Percentiles rank a stretch among this genome's conserved stretches.
phyloP scores from a whole-genome alignment of 64 coral and sea anemone genomes.

The Pachyseris speciosa region DNA sequence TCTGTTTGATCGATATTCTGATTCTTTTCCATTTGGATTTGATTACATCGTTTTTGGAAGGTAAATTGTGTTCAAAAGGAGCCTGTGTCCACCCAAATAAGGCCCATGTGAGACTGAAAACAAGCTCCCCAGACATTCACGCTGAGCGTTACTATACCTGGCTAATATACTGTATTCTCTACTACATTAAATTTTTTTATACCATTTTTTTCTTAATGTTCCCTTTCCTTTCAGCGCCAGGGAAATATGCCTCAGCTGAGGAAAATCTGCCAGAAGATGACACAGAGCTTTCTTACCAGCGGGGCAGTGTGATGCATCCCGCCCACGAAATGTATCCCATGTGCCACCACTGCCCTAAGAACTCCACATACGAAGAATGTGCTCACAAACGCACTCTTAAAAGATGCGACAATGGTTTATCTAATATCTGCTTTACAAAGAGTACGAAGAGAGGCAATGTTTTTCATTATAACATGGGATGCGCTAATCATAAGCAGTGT shows the following conservation, averaged over 20 bases:
- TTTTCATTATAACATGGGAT: slow-evolving; percentile 96
- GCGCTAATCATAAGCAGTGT: slow-evolving; percentile 84
- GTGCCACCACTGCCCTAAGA: slow-evolving; percentile 89
- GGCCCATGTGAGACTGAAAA: too few relatives aligned
- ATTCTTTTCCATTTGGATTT: too few relatives aligned
- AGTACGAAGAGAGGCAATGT: slow-evolving; percentile 76
- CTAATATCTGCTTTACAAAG: slow-evolving; percentile 97
- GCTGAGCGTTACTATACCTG: too few relatives aligned
- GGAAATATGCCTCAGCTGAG: background rate
- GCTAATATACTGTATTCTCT: too few relatives aligned
- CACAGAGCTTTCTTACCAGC: slow-evolving; percentile 74
- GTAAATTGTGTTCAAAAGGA: too few relatives aligned
- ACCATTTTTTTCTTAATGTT: background rate
- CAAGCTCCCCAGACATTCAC: too few relatives aligned
- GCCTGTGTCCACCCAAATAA: too few relatives aligned
- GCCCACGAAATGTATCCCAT: slow-evolving; percentile 91
- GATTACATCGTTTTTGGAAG: too few relatives aligned
- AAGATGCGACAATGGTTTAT: slow-evolving; percentile 79
- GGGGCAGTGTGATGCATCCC: slow-evolving; percentile 88
- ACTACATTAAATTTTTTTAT: too few relatives aligned
- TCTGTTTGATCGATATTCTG: too few relatives aligned
- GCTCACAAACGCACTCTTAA: slow-evolving; percentile 65
- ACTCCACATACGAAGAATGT: slow-evolving; percentile 90
- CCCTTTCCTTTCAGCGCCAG: background rate
- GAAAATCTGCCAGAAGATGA: slow-evolving; percentile 56